Evolutionary conservation across 2,113 vertebrate genomes (phyloP), one percentile per base, ranked within the genome.

Genomic region (Protobothrops mucrosquamatus): DNA sequence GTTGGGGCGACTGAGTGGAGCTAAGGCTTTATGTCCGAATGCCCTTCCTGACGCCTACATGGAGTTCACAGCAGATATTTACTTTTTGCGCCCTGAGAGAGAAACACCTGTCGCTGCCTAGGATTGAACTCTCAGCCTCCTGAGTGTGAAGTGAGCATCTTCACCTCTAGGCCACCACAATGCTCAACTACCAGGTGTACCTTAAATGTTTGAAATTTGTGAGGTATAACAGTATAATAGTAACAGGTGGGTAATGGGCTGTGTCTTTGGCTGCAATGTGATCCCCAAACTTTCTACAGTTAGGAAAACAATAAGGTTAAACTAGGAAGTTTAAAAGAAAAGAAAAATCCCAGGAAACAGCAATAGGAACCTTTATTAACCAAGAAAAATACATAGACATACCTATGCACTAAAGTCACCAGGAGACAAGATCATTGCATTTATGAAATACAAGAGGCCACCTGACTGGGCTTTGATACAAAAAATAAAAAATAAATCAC

Each of bases 141-240:
- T 29, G 61, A 64, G 11, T 64, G 26, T 64, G 56, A 23, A 6
- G 56, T 1, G 56, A 57, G 56, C 8, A 7, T 59, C 57, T 18
- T 59, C 23, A 59, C 57, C 57, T 24, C 57, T 59, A 24, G 6
- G 26, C 61, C 26, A 64, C 1, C 61, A 4, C 59, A 64, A 12
- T 11, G 26, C 26, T 93, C 88, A 91, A 92, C 11, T 46, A 59
- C 3, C 86, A 94, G 87, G 6, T 34, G 48, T n/a, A 81, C n/a
- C 51, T 90, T 20, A 39, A 61, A 6, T 57, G 91, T 96, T 93
- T 57, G 15, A 74, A 74, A 74, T 74, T 74, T 74, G 69, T 34
- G n/a, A 74, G n/a, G 6, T 64, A 14, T 29, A 64, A 29, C 11
- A 12, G 11, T 29, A 64, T 64, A 64, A 29, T 29, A 61, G 59